Percentiles rank a stretch among this genome's conserved stretches.
Evolutionary conservation across 2,113 vertebrate species (phyloP).

Genomic region (Colossoma macropomum): DNA sequence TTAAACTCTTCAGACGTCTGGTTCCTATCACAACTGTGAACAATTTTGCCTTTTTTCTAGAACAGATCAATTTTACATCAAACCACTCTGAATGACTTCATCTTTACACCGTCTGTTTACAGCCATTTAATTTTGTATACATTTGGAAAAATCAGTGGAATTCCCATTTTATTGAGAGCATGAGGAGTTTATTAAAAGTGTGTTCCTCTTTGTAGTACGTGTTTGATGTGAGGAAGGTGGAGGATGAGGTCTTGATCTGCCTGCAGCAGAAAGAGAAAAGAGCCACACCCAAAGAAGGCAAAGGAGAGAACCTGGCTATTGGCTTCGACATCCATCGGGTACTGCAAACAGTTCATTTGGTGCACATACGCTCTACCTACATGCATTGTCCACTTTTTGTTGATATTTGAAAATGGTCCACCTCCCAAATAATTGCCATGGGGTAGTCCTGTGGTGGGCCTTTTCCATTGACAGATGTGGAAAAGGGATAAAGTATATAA

Average conservation of each 20-base stretch:
- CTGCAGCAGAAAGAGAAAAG: slow-evolving; percentile 92
- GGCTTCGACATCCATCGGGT: slow-evolving; percentile 95
- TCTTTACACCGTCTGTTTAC: no score
- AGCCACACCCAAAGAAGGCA: slow-evolving; percentile 82
- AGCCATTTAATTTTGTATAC: not conserved
- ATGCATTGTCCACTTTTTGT: not conserved
- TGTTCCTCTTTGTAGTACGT: slow-evolving; percentile 76
- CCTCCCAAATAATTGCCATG: not conserved
- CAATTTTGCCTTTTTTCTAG: no score
- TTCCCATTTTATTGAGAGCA: not conserved
- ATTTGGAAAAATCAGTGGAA: not conserved
- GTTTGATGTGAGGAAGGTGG: slow-evolving; percentile 91
- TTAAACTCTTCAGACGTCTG: no score
- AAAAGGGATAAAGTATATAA: no score
- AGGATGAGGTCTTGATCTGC: slow-evolving; percentile 90
- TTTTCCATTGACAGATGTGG: not conserved
- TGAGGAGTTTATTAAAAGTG: not conserved
- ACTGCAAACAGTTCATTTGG: slow-evolving; percentile 22
- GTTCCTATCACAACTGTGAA: no score
- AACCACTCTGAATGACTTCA: no score
- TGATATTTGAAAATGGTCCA: no score
- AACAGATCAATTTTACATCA: no score
- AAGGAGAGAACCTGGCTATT: slow-evolving; percentile 91
- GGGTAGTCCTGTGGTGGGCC: not conserved
- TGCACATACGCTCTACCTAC: not conserved